Conservation (phyloP, 1,140 invertebrate genomes). For the Bombus waltoni region DNA sequence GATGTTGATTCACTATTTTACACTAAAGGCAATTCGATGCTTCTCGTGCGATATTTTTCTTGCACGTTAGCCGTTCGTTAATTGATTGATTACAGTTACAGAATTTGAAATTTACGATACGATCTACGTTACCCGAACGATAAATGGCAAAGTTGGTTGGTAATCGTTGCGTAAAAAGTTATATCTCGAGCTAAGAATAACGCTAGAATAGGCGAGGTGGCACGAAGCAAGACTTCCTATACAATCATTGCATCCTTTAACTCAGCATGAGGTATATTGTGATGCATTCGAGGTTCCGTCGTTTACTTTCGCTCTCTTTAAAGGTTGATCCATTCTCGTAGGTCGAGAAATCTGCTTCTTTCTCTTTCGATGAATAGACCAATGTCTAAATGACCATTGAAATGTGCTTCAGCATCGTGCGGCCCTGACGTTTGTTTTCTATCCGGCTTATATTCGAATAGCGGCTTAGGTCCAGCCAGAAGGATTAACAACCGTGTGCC, state of each 20-base stretch:
- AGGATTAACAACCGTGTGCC: conserved; percentile 57
- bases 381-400: conserved; percentile 59
- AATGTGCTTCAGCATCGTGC: conserved; percentile 44
- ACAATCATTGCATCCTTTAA: conserved; percentile 2
- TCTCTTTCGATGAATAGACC: not conserved
- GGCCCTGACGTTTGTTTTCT: conserved; percentile 66
- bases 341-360: not conserved
- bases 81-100: too few species aligned
- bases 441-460: conserved; percentile 53
- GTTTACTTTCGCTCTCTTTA: conserved; percentile 60
- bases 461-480: conserved; percentile 30
- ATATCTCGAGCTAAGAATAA: too few species aligned
- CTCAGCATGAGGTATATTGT: conserved; percentile 42
- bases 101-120: too few species aligned
- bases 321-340: conserved; percentile 48
- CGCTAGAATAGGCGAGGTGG: too few species aligned
- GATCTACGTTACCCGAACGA: too few species aligned
- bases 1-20: too few species aligned
- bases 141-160: too few species aligned
- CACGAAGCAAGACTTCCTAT: too few species aligned
- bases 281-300: conserved; percentile 42
- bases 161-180: too few species aligned
- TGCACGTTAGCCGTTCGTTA: too few species aligned
- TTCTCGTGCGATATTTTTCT: not conserved
- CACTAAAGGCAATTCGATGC: not conserved